A percentile compares a stretch with the other conserved stretches of the same genome.
Evolutionary conservation across 2,888 invertebrate species (phyloP).

Genomic region (Parasteatoda lunata): DNA sequence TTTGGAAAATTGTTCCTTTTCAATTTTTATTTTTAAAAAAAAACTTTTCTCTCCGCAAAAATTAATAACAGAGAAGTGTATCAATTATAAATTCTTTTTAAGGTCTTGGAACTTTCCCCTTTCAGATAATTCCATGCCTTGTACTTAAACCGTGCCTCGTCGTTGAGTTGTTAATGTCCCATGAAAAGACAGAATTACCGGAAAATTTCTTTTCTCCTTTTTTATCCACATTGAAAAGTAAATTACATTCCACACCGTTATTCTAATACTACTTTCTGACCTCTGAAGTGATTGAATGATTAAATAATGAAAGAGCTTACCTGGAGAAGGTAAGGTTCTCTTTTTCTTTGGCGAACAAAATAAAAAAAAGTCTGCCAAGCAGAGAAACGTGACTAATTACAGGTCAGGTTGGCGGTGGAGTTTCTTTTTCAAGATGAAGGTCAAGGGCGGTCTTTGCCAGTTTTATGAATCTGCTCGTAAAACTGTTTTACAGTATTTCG

Average conservation of each 20-base stretch:
- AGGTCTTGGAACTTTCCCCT: too few relatives aligned
- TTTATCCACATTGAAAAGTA: background rate
- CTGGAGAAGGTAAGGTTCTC: background rate
- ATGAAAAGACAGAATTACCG: background rate
- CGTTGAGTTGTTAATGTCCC: too few relatives aligned
- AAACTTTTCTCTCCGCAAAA: too few relatives aligned
- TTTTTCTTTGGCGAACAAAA: background rate
- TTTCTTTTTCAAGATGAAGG: conserved; percentile 28
- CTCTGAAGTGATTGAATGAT: conserved; percentile 3
- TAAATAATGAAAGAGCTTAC: background rate
- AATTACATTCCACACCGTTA: background rate
- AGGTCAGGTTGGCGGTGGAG: conserved; percentile 26
- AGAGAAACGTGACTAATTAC: conserved; percentile 39
- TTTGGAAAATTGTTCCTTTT: too few relatives aligned
- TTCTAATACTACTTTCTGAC: background rate
- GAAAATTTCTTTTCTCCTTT: background rate
- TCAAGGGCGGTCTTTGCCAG: conserved; percentile 53
- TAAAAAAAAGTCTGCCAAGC: conserved; percentile 3
- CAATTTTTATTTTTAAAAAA: too few relatives aligned
- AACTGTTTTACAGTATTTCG: background rate
- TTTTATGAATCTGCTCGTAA: background rate
- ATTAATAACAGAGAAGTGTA: too few relatives aligned
- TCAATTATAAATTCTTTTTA: too few relatives aligned
- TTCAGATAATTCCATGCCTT: too few relatives aligned
- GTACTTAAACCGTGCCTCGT: too few relatives aligned